Evolutionary conservation across 2,888 invertebrate genomes (phyloP), one percentile per base, ranked within the genome.

Genomic region (Amaurobius ferox): DNA sequence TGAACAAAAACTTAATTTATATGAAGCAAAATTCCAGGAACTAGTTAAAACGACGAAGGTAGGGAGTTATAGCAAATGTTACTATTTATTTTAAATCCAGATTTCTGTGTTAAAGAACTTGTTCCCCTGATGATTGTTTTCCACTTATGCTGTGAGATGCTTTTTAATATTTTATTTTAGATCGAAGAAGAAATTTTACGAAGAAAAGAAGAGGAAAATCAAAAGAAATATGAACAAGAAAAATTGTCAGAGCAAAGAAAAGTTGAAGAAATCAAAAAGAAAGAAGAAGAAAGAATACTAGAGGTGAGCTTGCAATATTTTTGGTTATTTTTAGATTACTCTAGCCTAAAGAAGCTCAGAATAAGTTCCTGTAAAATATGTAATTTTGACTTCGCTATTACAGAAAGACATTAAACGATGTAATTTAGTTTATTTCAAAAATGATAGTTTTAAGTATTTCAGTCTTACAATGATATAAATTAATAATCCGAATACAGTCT

Each of bases 1-100:
- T 91, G 96, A 98, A 91, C 97, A 98, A 91, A 97, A 98, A 0
- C 95, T 99, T 19, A 95, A 96, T 89, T 96, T 98, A 0, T 98
- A 99, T 91, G 95, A 94, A 89, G 97, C 97, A 40, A 96, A 96
- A 91, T 96, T 98, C 91, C 94, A 94, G 88, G 95, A 96, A 0
- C 94, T 99, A 61, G 94, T 94, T 90, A 93, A 97, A 62, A 94
- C 96, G 89, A 99, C 98, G 0, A 79, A 79, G 70, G 86, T 86
- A 40, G 23, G 19, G 16, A 7, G 2, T 55, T 23, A 55, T 23
- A 16, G 2, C 19, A 55, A 9, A n/a, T 23, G 5, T 16, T 5
- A 11, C 16, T 13, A 55, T 23, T 11, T 23, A 1, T 55, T 2
- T 19, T 23, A 16, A 55, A 55, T 23, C 23, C 23, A 3, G 19